Percentiles rank a stretch among this genome's conserved stretches.
These are phyloP conservation scores for Pseudomyrmex gracilis DNA, from an alignment of 1,140 invertebrate genomes.

Conservation along the genomic window DNA sequence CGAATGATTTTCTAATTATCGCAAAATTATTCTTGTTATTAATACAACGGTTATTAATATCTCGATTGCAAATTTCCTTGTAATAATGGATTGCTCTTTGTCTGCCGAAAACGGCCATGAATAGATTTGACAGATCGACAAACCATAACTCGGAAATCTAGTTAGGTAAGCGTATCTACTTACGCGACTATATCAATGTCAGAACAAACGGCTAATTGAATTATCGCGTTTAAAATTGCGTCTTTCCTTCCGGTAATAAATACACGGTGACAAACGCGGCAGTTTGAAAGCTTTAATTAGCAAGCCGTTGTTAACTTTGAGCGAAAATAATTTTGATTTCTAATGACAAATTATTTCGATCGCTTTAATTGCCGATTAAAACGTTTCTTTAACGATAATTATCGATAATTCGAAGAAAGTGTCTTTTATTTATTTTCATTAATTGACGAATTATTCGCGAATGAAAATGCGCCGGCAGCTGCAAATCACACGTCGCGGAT, in stretches of 20 bases:
- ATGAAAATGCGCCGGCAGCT: background rate
- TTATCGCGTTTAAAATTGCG: slow-evolving; percentile 32
- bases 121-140: slow-evolving; percentile 45
- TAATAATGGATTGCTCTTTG: slow-evolving; percentile 53
- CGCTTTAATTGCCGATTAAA: background rate
- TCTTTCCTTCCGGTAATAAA: slow-evolving; percentile 32
- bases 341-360: slow-evolving; percentile 25
- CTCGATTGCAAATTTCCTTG: background rate
- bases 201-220: slow-evolving; percentile 26
- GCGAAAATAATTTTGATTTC: background rate
- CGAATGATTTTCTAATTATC: slow-evolving; percentile 14
- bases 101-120: slow-evolving; percentile 37
- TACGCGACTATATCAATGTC: slow-evolving; percentile 30
- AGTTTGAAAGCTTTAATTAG: slow-evolving; percentile 31
- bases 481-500: background rate
- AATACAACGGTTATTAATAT: slow-evolving; percentile 4
- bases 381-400: slow-evolving; percentile 10
- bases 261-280: slow-evolving; percentile 18
- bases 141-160: slow-evolving; percentile 30
- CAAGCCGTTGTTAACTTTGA: background rate
- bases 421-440: background rate
- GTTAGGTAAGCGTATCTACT: slow-evolving; percentile 41
- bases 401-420: background rate
- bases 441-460: slow-evolving; percentile 1
- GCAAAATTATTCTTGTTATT: slow-evolving; percentile 30